Base-by-base conservation (phyloP, 2,888 invertebrate species). In the Eudasyphora cyanicolor region DNA sequence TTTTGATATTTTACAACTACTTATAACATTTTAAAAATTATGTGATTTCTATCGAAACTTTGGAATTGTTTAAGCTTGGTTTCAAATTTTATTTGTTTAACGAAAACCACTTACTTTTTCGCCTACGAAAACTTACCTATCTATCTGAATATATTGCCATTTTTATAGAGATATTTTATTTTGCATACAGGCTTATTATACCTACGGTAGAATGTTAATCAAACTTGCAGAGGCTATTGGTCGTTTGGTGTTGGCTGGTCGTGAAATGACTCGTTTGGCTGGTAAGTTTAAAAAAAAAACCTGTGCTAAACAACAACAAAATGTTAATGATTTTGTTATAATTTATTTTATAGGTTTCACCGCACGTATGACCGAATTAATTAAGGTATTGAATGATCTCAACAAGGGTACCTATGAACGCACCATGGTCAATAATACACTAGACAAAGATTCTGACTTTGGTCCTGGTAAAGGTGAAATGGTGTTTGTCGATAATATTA, bases 191-290 rank as follows among this genome's bases (percentile, higher is more conserved):
- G 95, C 96, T 87, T 99, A 99, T 92, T 99, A 99, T 93, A 97
- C 98, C 19, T 98, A 97, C 93, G 99, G 99, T 0, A 94, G 99
- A 49, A 92, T 92, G 92, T 84, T 92, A 85, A 89, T 92, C n/a
- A 98, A 98, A 90, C 94, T 99, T 93, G 99, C 99, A 2, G 98
- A 99, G 92, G 99, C 99, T 2, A 98, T 99, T 88, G 99, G 99
- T 0, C 94, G 99, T 51, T 93, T 99, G 64, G 98, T 99, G 1
- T 93, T 99, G 85, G 99, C 99, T 0, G 99, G 99, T 0, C 94
- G 99, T 76, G 99, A 99, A 92, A 94, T 99, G 93, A 98, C 98
- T 14, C 94, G 98, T 86, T 93, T 99, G 82, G 98, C 99, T 29
- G 99, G 98, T 0, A 85, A 82, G 77, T 54, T n/a, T n/a, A n/a